Conservation (phyloP, 53 echinoderm and acorn worm genomes). For the Apostichopus leukothele region DNA sequence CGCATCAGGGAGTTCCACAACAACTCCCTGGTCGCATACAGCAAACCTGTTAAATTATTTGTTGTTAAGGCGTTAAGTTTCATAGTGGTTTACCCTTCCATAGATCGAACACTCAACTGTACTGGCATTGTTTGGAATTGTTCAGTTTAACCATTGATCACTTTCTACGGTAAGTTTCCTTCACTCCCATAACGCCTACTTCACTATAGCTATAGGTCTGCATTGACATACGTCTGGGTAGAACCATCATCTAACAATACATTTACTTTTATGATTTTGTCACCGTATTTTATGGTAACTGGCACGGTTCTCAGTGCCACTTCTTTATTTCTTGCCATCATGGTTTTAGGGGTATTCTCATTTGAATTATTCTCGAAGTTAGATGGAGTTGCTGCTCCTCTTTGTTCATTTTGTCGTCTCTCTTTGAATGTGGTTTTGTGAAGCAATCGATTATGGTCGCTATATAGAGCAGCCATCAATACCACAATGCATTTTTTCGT, state of each 20-base stretch:
- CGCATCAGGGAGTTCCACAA: too few relatives aligned
- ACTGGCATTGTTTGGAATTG: conserved; percentile 41
- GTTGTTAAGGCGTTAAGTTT: conserved; percentile 21
- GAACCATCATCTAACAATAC: conserved; percentile 29
- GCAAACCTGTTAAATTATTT: conserved; percentile 25
- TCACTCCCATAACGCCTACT: neutral
- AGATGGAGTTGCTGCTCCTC: neutral
- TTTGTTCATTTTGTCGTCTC: neutral
- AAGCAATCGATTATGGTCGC: conserved; percentile 11
- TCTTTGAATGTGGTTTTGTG: neutral
- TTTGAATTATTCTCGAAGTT: neutral
- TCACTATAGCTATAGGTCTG: neutral
- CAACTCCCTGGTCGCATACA: neutral
- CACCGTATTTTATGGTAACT: conserved; percentile 3
- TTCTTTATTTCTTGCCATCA: conserved; percentile 9
- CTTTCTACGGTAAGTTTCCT: neutral
- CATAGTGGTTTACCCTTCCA: conserved; percentile 34
- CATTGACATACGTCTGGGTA: neutral
- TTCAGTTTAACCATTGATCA: conserved; percentile 13
- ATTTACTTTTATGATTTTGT: conserved; percentile 17
- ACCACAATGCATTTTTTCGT: conserved; percentile 29
- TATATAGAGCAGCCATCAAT: conserved; percentile 1
- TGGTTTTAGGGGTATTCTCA: neutral
- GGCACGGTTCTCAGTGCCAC: conserved; percentile 24
- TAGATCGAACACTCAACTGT: conserved; percentile 9